Percentiles rank a stretch among this genome's conserved stretches.
Conservation (phyloP, 2,113 vertebrate species). For the Meleagris gallopavo region DNA sequence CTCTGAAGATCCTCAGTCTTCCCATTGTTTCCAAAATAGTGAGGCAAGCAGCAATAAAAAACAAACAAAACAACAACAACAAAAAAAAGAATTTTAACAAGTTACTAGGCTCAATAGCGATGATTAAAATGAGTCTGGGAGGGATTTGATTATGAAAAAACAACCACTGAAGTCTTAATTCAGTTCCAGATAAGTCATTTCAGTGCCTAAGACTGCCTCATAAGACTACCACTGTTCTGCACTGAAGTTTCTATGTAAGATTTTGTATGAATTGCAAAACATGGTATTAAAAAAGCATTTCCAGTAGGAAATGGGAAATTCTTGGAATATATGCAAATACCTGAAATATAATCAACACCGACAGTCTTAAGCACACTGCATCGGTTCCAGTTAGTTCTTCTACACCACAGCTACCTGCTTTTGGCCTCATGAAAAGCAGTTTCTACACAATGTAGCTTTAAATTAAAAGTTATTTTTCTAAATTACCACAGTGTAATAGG, state of each 20-base stretch:
- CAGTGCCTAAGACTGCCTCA: background rate
- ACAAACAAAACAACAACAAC: background rate
- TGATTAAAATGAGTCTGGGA: background rate
- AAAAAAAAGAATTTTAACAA: background rate
- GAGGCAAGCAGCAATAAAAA: background rate
- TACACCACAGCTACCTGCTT: background rate
- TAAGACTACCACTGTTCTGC: background rate
- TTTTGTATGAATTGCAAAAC: background rate
- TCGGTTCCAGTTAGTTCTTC: background rate
- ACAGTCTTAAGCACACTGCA: background rate
- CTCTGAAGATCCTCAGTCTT: background rate
- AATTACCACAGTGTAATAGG: background rate
- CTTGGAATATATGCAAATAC: background rate
- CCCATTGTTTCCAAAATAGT: background rate
- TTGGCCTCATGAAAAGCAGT: background rate
- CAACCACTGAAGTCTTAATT: background rate
- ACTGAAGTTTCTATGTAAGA: background rate
- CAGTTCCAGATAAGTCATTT: background rate
- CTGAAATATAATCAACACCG: background rate
- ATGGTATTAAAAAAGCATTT: background rate
- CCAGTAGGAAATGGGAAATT: background rate
- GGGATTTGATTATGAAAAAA: background rate
- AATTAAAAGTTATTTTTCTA: background rate
- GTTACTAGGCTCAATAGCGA: background rate
- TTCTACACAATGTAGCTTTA: background rate